phyloP scores from a whole-genome alignment of 2,888 invertebrate species.

The Heterodera filipjevi region DNA sequence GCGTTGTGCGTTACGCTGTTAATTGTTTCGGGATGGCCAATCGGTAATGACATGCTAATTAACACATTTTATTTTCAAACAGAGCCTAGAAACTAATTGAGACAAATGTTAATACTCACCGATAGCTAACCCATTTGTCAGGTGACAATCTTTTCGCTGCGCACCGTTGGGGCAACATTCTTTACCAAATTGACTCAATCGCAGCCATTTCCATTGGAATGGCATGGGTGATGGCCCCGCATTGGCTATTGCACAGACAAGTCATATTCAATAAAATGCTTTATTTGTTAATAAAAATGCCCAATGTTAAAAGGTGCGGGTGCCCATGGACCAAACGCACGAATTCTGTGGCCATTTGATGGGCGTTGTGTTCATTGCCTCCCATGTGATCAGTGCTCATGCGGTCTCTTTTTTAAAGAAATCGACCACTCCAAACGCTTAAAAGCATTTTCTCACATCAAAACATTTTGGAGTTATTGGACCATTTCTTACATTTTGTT shows the following conservation, averaged over 20 bases:
- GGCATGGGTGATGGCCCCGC: conserved; percentile 60
- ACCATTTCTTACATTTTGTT: conserved; percentile 28
- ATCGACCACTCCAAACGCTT: not conserved
- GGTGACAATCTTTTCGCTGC: not conserved
- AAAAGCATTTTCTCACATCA: not conserved
- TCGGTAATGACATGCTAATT: no score
- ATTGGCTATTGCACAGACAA: conserved; percentile 61
- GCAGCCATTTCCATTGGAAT: conserved; percentile 61
- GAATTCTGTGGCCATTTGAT: conserved; percentile 58
- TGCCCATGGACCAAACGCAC: conserved; percentile 58
- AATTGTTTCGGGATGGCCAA: conserved; percentile 48
- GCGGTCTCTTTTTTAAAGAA: conserved; percentile 26
- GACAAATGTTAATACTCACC: no score
- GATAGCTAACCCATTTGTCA: not conserved
- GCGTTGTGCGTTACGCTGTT: conserved; percentile 45
- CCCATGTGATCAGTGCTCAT: conserved; percentile 44
- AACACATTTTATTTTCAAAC: no score
- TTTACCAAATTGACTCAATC: conserved; percentile 62
- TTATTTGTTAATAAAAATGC: not conserved
- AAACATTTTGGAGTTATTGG: not conserved
- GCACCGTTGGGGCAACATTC: conserved; percentile 51
- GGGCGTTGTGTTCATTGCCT: conserved; percentile 57
- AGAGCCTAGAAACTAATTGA: no score
- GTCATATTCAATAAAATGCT: conserved; percentile 35
- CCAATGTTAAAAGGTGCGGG: conserved; percentile 50